Evolutionary conservation across 2,888 invertebrate genomes (phyloP), one percentile per base, ranked within the genome.

Genomic region (Doris montereyensis): DNA sequence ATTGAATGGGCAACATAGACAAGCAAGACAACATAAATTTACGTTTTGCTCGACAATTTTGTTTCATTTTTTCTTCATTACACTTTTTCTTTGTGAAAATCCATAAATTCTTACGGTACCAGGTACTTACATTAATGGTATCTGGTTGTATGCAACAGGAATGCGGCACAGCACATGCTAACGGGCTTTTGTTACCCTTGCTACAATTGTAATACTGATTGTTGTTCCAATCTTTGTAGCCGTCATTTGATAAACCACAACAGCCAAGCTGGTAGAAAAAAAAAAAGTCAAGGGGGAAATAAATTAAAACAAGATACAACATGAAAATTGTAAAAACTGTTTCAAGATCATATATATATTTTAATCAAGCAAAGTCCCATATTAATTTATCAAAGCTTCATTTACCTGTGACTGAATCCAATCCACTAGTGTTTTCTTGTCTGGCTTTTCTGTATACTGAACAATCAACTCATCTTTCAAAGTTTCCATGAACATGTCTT

Each of bases 131-230:
- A 60, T 78, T 84, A 26, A 87, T 77, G 21, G 83, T 83, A 79
- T 87, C 86, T 74, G 85, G 87, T 58, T 85, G 82, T 76, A 81
- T 85, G 81, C 98, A 98, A 91, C 98, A 98, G 21, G 97, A 97
- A 92, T 96, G 97, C 76, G 98, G 97, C 30, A 97, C 97, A 3
- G 97, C 97, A 89, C 98, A 97, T 58, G 83, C 81, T 13, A 87
- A 76, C 62, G 84, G 83, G 77, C 85, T 87, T 5, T 80, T 83
- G 72, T 85, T 87, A 81, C 94, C 93, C 91, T 87, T 85, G 26
- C 90, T 88, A 87, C 98, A 98, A 92, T 98, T 97, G 91, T 97
- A 98, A 92, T 98, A 98, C 89, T 96, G 96, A 91, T 98, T 98
- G 92, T 96, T 96, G 2, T 95, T 94, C 98, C 98, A 98, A 92